Evolutionary conservation across 2,113 vertebrate genomes (phyloP).

Genomic region (Pleuronectes platessa): DNA sequence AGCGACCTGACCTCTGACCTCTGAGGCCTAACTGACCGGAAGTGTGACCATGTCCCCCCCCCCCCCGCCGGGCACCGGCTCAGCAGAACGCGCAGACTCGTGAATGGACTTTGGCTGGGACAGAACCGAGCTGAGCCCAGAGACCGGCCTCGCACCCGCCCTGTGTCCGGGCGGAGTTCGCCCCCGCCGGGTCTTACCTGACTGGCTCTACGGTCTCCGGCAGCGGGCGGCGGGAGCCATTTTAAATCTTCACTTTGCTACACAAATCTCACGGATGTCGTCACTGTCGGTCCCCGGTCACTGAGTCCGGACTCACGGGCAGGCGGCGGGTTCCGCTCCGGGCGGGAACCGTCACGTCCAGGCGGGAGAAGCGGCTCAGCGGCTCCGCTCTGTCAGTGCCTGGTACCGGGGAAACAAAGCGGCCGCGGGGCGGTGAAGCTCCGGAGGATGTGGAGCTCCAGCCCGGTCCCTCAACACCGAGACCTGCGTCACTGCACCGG

Average conservation of each 20-base stretch:
- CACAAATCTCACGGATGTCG: background rate
- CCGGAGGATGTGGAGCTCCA: background rate
- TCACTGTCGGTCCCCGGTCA: background rate
- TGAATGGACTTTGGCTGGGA: slow-evolving; percentile 19
- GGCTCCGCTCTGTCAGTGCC: background rate
- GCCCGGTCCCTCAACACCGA: background rate
- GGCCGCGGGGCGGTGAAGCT: background rate
- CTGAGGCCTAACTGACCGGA: too few species aligned
- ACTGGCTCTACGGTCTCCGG: slow-evolving; percentile 13
- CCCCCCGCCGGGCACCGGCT: rapidly evolving
- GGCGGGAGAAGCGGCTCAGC: background rate
- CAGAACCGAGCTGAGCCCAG: background rate
- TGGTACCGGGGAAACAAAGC: slow-evolving; percentile 14
- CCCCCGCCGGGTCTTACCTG: slow-evolving; percentile 26
- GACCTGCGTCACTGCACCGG: background rate
- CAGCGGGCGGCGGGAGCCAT: slow-evolving; percentile 43
- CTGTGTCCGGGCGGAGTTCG: background rate
- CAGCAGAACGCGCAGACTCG: rapidly evolving
- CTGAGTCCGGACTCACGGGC: background rate
- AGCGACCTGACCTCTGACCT: background rate
- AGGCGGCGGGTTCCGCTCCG: background rate
- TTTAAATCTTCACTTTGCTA: slow-evolving; percentile 44
- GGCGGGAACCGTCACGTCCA: background rate
- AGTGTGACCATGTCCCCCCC: too few species aligned
- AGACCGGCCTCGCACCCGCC: background rate